Percentiles rank a stretch among this genome's conserved stretches.
Conservation (phyloP, 1,140 invertebrate genomes). For the Macrobrachium nipponense region DNA sequence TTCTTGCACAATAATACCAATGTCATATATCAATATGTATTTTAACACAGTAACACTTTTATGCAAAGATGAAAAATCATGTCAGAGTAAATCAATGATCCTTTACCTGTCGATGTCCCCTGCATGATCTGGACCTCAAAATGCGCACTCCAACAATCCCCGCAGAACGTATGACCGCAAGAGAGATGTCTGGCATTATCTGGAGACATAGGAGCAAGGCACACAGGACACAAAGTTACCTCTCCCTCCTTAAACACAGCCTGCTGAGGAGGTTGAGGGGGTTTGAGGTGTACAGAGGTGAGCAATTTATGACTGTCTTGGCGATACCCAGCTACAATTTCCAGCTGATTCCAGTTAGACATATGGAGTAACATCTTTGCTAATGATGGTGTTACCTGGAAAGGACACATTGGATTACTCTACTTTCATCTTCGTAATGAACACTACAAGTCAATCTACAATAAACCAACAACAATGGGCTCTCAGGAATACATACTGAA, state of each 20-base stretch:
- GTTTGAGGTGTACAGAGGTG: slow-evolving; percentile 84
- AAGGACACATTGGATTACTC: slow-evolving; percentile 60
- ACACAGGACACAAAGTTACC: slow-evolving; percentile 73
- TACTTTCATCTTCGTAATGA: too few relatives aligned
- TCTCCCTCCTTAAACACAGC: slow-evolving; percentile 34
- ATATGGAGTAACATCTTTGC: slow-evolving; percentile 91
- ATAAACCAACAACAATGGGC: neutral
- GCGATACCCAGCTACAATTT: slow-evolving; percentile 83
- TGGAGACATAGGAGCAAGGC: slow-evolving; percentile 71
- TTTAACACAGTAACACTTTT: neutral
- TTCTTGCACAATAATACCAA: too few relatives aligned
- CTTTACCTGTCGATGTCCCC: slow-evolving; percentile 79
- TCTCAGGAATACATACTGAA: too few relatives aligned
- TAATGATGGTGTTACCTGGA: slow-evolving; percentile 86
- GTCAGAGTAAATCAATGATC: neutral
- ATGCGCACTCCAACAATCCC: slow-evolving; percentile 94
- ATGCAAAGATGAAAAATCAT: neutral
- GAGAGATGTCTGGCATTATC: slow-evolving; percentile 82
- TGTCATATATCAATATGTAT: too few relatives aligned
- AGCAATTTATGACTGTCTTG: slow-evolving; percentile 82
- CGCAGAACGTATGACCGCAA: slow-evolving; percentile 94
- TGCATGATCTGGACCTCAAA: slow-evolving; percentile 96
- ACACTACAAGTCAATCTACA: too few relatives aligned
- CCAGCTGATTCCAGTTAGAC: slow-evolving; percentile 86
- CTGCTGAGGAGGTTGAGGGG: slow-evolving; percentile 70